Evolutionary conservation across 2,797 vertebrate species (phyloP).

Genomic region (Ctenosaura bakeri): DNA sequence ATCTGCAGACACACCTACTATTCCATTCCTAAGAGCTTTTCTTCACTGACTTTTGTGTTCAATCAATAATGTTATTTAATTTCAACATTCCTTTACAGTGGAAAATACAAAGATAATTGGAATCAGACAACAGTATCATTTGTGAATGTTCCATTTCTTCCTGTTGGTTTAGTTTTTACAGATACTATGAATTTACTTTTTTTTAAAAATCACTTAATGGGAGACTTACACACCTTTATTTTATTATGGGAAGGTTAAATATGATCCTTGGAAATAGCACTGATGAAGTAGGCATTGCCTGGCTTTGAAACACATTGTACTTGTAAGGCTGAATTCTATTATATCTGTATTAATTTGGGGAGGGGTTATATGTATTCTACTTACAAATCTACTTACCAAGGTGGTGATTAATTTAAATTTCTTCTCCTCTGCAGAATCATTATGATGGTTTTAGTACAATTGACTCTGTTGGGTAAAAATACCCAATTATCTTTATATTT

Average conservation of each 20-base stretch:
- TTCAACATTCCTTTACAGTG: background rate
- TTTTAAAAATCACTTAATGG: background rate
- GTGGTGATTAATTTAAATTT: conserved; percentile 16
- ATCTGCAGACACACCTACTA: background rate
- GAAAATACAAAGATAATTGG: background rate
- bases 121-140: background rate
- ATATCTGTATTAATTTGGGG: background rate
- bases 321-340: background rate
- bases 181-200: background rate
- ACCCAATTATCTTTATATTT: conserved; percentile 39
- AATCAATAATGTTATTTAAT: background rate
- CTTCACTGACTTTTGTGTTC: background rate
- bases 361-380: background rate
- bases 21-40: background rate
- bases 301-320: background rate
- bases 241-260: background rate
- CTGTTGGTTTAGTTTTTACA: background rate
- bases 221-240: background rate
- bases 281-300: background rate
- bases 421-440: background rate
- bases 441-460: background rate
- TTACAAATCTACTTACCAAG: conserved; percentile 3
- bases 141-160: background rate
- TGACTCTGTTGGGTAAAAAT: conserved; percentile 19
- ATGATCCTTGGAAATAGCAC: fast-evolving